A percentile compares a stretch with the other conserved stretches of the same genome.
Evolutionary conservation across 2,113 vertebrate genomes (phyloP).

Genomic region (Neogale vison): DNA sequence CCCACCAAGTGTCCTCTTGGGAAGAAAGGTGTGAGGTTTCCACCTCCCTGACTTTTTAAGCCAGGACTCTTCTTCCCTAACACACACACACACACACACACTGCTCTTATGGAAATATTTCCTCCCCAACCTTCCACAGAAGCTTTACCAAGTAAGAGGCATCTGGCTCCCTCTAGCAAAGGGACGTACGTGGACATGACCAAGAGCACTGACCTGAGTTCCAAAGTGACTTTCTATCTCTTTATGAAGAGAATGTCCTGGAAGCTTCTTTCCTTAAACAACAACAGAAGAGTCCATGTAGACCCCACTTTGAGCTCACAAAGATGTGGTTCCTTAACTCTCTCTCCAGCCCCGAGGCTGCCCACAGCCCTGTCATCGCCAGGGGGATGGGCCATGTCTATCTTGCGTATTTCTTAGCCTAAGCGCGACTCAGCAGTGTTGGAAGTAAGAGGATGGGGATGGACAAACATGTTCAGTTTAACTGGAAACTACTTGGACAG

Average conservation of each 20-base stretch:
- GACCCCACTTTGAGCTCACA: neutral
- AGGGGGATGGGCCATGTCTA: neutral
- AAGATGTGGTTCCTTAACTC: neutral
- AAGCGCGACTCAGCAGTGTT: no score
- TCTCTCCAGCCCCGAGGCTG: neutral
- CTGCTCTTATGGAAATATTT: neutral
- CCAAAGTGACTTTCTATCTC: neutral
- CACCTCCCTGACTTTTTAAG: no score
- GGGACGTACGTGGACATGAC: neutral
- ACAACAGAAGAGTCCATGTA: neutral
- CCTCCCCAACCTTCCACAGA: neutral
- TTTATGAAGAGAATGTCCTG: neutral
- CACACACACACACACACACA: neutral
- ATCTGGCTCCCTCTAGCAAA: neutral
- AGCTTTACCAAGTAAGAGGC: neutral
- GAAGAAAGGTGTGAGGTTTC: neutral
- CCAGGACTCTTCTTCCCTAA: neutral
- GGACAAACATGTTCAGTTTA: neutral
- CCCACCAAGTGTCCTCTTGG: neutral
- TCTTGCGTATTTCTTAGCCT: neutral
- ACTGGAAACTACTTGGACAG: neutral
- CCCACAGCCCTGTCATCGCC: accelerated
- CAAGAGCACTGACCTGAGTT: no score
- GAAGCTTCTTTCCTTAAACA: neutral
- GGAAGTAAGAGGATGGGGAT: neutral